Conservation (phyloP, 2,797 vertebrate genomes). For the Poecilia picta region DNA sequence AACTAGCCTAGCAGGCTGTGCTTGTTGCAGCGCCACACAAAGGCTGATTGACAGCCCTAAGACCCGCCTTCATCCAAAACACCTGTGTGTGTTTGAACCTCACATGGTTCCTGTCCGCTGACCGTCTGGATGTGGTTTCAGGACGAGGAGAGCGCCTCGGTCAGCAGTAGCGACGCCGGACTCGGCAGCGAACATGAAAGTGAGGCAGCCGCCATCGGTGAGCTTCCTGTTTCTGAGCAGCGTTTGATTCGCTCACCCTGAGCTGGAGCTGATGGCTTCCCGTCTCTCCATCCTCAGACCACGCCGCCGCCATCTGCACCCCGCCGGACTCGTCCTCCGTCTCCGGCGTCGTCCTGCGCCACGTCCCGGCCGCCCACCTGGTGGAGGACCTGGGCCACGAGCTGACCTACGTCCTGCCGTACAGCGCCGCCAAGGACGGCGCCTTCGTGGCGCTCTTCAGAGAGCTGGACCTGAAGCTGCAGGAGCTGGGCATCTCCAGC, state of each 20-base stretch:
- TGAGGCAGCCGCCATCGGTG: slow-evolving; percentile 93
- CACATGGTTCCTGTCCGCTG: not conserved
- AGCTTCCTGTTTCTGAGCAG: slow-evolving; percentile 40
- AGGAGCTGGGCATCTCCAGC: slow-evolving; percentile 93
- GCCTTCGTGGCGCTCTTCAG: slow-evolving; percentile 94
- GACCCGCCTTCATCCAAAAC: no score
- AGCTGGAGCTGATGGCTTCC: slow-evolving; percentile 19
- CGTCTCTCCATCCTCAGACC: slow-evolving; percentile 48
- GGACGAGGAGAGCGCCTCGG: slow-evolving; percentile 91
- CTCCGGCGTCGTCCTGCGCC: slow-evolving; percentile 89
- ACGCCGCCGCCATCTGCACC: slow-evolving; percentile 22
- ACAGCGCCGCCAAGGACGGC: slow-evolving; percentile 92
- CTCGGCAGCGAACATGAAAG: slow-evolving; percentile 98
- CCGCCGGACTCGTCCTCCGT: slow-evolving; percentile 86
- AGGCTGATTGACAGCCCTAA: no score
- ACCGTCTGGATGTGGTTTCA: slow-evolving; percentile 16
- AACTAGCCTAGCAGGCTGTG: no score
- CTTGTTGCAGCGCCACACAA: no score
- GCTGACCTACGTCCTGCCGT: slow-evolving; percentile 91
- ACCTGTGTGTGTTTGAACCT: no score
- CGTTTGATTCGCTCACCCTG: not conserved
- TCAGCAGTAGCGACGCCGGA: slow-evolving; percentile 96
- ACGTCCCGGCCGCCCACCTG: slow-evolving; percentile 88
- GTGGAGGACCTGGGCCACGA: slow-evolving; percentile 96
- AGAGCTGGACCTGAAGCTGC: slow-evolving; percentile 90